Conservation (phyloP, 2,888 invertebrate species). For the Cynaeus angustus region DNA sequence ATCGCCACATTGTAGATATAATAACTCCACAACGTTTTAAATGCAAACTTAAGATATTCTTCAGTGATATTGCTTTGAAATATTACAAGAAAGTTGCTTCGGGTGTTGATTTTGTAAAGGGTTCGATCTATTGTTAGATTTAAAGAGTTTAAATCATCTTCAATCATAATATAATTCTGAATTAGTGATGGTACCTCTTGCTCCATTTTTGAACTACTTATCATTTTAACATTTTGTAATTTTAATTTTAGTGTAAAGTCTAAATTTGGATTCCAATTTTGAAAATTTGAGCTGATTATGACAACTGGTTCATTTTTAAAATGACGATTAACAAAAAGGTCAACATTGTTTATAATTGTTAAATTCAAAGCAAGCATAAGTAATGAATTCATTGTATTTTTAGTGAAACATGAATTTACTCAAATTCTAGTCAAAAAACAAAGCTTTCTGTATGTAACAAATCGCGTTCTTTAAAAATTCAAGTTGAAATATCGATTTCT, state of each 20-base stretch:
- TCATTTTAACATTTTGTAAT: too few relatives aligned
- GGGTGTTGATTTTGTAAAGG: slow-evolving; percentile 7
- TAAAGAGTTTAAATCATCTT: background rate
- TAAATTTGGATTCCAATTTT: too few relatives aligned
- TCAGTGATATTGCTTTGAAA: slow-evolving; percentile 3
- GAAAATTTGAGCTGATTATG: too few relatives aligned
- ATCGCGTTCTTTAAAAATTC: too few relatives aligned
- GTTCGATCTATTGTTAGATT: background rate
- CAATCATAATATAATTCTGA: slow-evolving; percentile 13
- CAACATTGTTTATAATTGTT: background rate
- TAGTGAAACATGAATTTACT: too few relatives aligned
- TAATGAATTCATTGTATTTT: too few relatives aligned
- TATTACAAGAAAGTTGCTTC: slow-evolving; percentile 6
- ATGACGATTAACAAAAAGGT: background rate
- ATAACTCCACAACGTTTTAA: slow-evolving; percentile 6
- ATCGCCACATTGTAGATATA: slow-evolving; percentile 11
- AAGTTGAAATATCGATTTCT: too few relatives aligned
- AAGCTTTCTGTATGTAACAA: too few relatives aligned
- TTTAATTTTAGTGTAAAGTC: too few relatives aligned
- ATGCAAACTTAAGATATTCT: background rate
- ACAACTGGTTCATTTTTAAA: too few relatives aligned
- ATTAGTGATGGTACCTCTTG: background rate
- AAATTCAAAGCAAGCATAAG: background rate
- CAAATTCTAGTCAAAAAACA: too few relatives aligned
- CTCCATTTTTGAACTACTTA: background rate